Conservation (phyloP, 2,113 vertebrate species). For the Leucoraja erinaceus region DNA sequence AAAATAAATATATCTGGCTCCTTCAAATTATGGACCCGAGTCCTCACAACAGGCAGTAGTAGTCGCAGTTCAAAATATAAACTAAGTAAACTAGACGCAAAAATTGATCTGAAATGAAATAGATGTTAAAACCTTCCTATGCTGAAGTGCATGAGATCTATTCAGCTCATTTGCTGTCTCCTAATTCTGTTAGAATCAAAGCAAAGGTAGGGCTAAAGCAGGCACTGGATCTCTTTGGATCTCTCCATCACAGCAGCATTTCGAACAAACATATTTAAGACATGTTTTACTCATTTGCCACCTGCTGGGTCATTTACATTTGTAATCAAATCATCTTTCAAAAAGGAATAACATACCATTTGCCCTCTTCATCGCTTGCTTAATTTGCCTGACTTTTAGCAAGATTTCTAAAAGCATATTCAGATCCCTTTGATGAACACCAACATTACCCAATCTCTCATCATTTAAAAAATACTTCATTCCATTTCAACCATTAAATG, state of each 20-base stretch:
- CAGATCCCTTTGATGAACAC: too few relatives aligned
- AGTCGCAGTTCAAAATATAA: neutral
- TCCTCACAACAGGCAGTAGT: neutral
- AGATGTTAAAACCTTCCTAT: neutral
- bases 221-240: neutral
- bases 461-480: too few relatives aligned
- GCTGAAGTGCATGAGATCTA: neutral
- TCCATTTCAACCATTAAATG: too few relatives aligned
- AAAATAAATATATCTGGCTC: neutral
- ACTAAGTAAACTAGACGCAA: neutral
- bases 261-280: neutral
- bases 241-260: neutral
- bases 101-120: neutral
- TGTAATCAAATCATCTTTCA: too few relatives aligned
- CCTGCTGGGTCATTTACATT: neutral
- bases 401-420: too few relatives aligned
- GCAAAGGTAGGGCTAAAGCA: neutral
- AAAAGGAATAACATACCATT: too few relatives aligned
- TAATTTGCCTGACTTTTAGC: too few relatives aligned
- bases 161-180: neutral
- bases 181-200: neutral
- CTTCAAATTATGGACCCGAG: neutral
- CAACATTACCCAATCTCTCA: too few relatives aligned
- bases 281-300: neutral
- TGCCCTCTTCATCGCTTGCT: too few relatives aligned